phyloP scores from a whole-genome alignment of 2,888 invertebrate species.

The Drosophila falleni region DNA sequence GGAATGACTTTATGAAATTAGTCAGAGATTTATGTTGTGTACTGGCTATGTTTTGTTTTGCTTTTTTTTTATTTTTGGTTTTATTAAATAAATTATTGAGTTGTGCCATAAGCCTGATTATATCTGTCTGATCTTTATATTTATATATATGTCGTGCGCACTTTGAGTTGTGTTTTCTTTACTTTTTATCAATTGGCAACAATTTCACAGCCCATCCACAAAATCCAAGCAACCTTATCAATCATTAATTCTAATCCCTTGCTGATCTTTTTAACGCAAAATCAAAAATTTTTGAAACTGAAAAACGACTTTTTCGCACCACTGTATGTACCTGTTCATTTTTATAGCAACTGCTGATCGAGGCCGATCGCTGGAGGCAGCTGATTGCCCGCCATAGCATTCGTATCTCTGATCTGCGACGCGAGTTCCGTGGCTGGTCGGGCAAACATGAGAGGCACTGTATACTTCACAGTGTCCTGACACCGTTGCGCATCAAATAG shows the following conservation, averaged over 20 bases:
- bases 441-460: slow-evolving; percentile 85
- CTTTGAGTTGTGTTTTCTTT: slow-evolving; percentile 51
- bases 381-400: slow-evolving; percentile 82
- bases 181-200: slow-evolving; percentile 49
- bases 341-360: slow-evolving; percentile 81
- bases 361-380: slow-evolving; percentile 84
- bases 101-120: slow-evolving; percentile 40
- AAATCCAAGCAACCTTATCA: slow-evolving; percentile 34
- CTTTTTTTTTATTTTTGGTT: slow-evolving; percentile 26
- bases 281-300: slow-evolving; percentile 51
- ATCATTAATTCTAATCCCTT: slow-evolving; percentile 36
- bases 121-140: slow-evolving; percentile 13
- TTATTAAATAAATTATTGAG: slow-evolving; percentile 59
- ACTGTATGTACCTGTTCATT: slow-evolving; percentile 64
- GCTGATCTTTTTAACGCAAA: slow-evolving; percentile 74
- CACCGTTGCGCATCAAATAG: slow-evolving; percentile 81
- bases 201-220: slow-evolving; percentile 9
- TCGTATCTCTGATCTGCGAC: slow-evolving; percentile 73
- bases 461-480: slow-evolving; percentile 84
- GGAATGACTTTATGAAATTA: slow-evolving; percentile 18
- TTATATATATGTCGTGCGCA: slow-evolving; percentile 53
- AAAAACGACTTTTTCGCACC: slow-evolving; percentile 69
- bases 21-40: slow-evolving; percentile 30
- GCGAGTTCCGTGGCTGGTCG: slow-evolving; percentile 85
- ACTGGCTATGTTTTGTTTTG: slow-evolving; percentile 40